Evolutionary conservation across 1,140 invertebrate species (phyloP).

Genomic region (Steinernema khuongi): DNA sequence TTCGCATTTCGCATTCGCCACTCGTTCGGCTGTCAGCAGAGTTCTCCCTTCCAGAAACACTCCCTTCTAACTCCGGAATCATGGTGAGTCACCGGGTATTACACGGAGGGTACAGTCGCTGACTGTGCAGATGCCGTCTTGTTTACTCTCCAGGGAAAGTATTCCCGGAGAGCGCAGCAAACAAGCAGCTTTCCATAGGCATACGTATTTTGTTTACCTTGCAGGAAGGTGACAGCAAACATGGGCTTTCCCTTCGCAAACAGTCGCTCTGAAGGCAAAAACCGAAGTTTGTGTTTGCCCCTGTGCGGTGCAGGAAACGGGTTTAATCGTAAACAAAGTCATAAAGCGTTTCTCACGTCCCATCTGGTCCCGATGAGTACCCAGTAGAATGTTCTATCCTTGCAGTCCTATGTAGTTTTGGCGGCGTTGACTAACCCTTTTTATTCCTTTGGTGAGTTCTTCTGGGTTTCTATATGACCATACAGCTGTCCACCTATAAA

Average conservation of each 20-base stretch:
- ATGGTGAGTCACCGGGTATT: background rate
- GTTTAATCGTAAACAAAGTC: background rate
- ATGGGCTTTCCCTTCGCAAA: background rate
- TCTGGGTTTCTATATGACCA: background rate
- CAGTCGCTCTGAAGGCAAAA: background rate
- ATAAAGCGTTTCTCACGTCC: background rate
- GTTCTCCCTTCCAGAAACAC: background rate
- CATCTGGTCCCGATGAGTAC: no score
- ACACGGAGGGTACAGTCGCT: background rate
- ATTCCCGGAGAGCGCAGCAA: no score
- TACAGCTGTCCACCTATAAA: background rate
- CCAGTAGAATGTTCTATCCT: no score
- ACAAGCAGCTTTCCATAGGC: no score
- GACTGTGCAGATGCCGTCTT: background rate
- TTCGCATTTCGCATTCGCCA: conserved; percentile 1
- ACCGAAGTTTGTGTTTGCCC: background rate
- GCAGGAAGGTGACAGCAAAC: background rate
- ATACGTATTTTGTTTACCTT: background rate
- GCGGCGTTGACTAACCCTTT: no score
- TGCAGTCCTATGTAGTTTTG: no score
- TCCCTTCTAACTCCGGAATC: background rate
- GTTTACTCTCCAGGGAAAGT: background rate
- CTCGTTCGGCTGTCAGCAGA: background rate
- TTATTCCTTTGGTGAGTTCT: no score
- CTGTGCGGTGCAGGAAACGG: background rate